Percentiles rank a stretch among this genome's conserved stretches.
Conservation (phyloP, 2,113 vertebrate species). For the Labrus mixtus region DNA sequence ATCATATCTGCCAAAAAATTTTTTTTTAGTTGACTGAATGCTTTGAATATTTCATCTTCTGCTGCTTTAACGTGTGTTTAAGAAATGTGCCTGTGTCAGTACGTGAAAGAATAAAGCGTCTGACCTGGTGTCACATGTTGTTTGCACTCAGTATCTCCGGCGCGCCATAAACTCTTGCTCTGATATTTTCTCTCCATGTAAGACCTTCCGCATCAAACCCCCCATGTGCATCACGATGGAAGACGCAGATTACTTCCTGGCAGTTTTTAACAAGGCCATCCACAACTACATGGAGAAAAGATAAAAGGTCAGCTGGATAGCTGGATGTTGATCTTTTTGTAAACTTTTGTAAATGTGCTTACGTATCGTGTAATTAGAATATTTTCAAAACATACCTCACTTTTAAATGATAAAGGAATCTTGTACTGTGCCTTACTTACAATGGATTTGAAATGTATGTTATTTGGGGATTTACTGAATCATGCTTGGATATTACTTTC, state of each 20-base stretch:
- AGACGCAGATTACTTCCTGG: constrained; percentile 89
- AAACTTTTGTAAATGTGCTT: background rate
- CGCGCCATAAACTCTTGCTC: background rate
- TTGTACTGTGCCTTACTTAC: background rate
- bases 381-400: background rate
- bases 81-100: too few species aligned
- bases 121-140: background rate
- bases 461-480: constrained; percentile 1
- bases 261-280: constrained; percentile 87
- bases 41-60: too few species aligned
- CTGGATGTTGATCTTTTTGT: background rate
- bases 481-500: background rate
- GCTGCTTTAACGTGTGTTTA: too few species aligned
- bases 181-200: constrained; percentile 11
- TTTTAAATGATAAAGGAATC: background rate
- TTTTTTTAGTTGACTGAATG: too few species aligned
- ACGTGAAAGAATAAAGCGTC: too few species aligned
- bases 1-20: too few species aligned
- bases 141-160: background rate
- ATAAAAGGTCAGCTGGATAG: constrained; percentile 36
- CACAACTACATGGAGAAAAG: constrained; percentile 81
- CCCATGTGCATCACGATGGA: constrained; percentile 92
- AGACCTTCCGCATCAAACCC: constrained; percentile 94
- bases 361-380: background rate
- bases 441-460: background rate